Evolutionary conservation across 2,113 vertebrate species (phyloP).

Genomic region (Puntigrus tetrazona): DNA sequence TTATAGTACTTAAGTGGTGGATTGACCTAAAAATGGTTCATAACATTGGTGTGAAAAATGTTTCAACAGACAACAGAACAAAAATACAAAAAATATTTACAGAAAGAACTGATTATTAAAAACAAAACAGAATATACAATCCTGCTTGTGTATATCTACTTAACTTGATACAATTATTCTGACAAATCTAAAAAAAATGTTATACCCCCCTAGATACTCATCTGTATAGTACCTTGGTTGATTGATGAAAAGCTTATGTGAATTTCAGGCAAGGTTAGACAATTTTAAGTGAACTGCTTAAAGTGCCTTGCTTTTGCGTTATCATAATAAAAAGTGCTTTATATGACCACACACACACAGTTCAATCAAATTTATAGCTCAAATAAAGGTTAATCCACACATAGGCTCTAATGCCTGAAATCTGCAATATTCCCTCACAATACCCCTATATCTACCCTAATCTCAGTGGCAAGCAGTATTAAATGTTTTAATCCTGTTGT

Average conservation of each 20-base stretch:
- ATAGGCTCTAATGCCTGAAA: conserved; percentile 18
- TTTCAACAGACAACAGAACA: neutral
- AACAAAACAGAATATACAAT: neutral
- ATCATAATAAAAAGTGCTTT: neutral
- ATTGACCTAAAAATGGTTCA: neutral
- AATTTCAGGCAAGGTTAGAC: too few species aligned
- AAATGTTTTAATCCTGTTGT: conserved; percentile 24
- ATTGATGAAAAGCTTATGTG: neutral
- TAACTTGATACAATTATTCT: neutral
- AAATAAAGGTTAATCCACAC: neutral
- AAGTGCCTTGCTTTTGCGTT: neutral
- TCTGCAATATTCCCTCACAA: conserved; percentile 22
- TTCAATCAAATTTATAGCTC: neutral
- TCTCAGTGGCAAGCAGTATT: conserved; percentile 50
- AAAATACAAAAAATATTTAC: neutral
- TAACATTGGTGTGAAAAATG: neutral
- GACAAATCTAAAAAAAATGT: neutral
- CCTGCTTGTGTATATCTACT: neutral
- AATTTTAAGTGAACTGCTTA: neutral
- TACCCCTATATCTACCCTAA: conserved; percentile 44
- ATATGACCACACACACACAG: neutral
- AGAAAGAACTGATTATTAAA: neutral
- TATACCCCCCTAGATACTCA: neutral
- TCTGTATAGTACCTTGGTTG: neutral
- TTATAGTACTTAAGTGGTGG: neutral